Conservation (phyloP, 53 echinoderm and acorn worm species). For the Glandiceps talaboti region DNA sequence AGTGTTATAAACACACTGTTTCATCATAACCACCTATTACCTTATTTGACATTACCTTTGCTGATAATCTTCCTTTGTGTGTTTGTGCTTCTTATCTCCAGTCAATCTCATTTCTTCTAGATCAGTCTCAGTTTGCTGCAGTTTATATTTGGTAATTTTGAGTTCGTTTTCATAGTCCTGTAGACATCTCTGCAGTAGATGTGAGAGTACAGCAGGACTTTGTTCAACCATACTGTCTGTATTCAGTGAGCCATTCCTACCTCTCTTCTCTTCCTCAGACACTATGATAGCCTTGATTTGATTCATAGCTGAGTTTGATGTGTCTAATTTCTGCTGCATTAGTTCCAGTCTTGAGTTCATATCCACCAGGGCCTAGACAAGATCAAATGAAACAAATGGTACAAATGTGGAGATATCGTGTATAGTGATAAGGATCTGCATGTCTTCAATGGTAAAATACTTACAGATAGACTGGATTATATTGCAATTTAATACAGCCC, state of each 20-base stretch:
- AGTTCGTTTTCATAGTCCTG: conserved; percentile 22
- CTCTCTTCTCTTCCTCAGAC: conserved; percentile 20
- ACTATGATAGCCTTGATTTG: conserved; percentile 13
- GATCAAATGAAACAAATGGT: too few species aligned
- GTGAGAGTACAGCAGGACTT: background rate
- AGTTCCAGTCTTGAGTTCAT: conserved; percentile 5
- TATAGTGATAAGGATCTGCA: too few species aligned
- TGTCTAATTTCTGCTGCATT: conserved; percentile 5
- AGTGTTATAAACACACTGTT: too few species aligned
- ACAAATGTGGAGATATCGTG: too few species aligned
- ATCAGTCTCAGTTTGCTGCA: conserved; percentile 23
- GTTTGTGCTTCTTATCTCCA: conserved; percentile 22
- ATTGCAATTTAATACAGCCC: too few species aligned
- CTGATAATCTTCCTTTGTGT: background rate
- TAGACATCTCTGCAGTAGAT: conserved; percentile 16
- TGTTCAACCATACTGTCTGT: background rate
- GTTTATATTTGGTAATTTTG: conserved; percentile 11
- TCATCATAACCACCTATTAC: too few species aligned
- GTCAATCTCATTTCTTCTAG: conserved; percentile 15
- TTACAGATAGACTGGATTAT: too few species aligned
- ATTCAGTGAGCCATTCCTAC: background rate
- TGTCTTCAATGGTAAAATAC: too few species aligned
- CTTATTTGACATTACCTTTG: background rate
- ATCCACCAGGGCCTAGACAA: conserved; percentile 13
- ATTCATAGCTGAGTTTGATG: conserved; percentile 7